Base-by-base conservation (phyloP, 2,797 vertebrate genomes). In the Amblyraja radiata region DNA sequence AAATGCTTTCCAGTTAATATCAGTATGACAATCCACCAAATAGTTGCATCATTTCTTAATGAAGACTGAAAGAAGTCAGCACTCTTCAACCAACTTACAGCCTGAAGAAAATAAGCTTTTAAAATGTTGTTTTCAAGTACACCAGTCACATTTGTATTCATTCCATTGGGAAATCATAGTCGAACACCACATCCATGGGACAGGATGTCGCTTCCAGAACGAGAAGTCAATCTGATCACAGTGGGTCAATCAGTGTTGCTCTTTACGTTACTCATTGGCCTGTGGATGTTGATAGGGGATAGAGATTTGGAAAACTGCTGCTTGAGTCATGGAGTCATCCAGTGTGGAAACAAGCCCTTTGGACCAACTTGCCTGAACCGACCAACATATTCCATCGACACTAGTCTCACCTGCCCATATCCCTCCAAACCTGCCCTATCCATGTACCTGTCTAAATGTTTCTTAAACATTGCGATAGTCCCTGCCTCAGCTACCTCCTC, bases 1-100 rank as follows among this genome's bases (percentile, higher is more conserved):
- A 88, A 88, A 88, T 21, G n/a, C 32, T 68, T 88, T 88, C 84
- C 63, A 68, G n/a, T 88, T 88, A 88, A 65, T 88, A 88, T 68
- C n/a, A 88, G 61, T 36, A 16, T 68, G 63, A 21, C n/a, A 68
- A 36, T 63, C 14, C 84, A 36, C 61, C 36, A 88, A 88, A 21
- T 68, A 88, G 84, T 88, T 9, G 16, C 61, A 68, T 68, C 84
- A 88, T n/a, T 21, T 88, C 58, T 88, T 63, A 58, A 61, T 65
- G 61, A 88, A 68, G 84, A 32, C 36, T 63, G 36, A 68, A 9
- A 65, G 10, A 88, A 88, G 61, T 18, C 63, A 88, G 36, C 65
- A 88, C 7, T 32, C 7, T 6, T 14, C 84, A 61, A 68, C 63
- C 61, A 88, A 88, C 14, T 32, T 68, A 65, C 36, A 25, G 63